A percentile compares a stretch with the other conserved stretches of the same genome.
Conservation (phyloP, 2,113 vertebrate species). For the Barbus barbus region DNA sequence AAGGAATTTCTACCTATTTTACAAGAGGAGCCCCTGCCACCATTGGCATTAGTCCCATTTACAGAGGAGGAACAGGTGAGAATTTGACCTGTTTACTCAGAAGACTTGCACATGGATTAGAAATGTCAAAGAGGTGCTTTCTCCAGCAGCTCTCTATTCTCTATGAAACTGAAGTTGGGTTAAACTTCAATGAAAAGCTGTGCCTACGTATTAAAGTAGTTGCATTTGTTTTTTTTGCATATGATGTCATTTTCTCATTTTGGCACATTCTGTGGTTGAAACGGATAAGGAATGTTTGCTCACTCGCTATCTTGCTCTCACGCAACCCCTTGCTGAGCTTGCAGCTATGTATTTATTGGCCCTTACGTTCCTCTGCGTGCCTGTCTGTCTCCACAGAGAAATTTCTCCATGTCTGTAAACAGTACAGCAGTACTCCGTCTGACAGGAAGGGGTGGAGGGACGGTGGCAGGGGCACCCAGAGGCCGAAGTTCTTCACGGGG, state of each 20-base stretch:
- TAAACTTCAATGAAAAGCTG: neutral
- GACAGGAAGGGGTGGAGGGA: slow-evolving; percentile 87
- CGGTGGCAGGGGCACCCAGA: slow-evolving; percentile 90
- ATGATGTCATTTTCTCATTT: neutral
- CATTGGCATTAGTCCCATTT: slow-evolving; percentile 96
- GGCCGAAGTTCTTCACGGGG: slow-evolving; percentile 98
- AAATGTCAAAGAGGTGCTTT: neutral
- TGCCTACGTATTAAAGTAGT: neutral
- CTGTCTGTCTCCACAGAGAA: slow-evolving; percentile 83
- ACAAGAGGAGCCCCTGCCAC: slow-evolving; percentile 95
- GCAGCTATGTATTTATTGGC: neutral
- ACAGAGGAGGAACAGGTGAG: slow-evolving; percentile 98
- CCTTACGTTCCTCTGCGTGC: neutral
- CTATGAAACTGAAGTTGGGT: neutral
- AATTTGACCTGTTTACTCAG: neutral
- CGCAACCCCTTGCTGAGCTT: neutral
- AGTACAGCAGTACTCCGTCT: slow-evolving; percentile 93
- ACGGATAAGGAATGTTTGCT: neutral
- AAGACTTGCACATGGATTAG: neutral
- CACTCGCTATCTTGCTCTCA: neutral
- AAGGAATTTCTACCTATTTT: slow-evolving; percentile 98
- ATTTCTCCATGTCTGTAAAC: slow-evolving; percentile 99
- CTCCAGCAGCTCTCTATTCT: neutral
- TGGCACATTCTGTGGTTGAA: neutral
- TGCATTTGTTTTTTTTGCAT: neutral